Evolutionary conservation across 2,797 vertebrate species (phyloP).

Genomic region (Hypotaenidia okinawae): DNA sequence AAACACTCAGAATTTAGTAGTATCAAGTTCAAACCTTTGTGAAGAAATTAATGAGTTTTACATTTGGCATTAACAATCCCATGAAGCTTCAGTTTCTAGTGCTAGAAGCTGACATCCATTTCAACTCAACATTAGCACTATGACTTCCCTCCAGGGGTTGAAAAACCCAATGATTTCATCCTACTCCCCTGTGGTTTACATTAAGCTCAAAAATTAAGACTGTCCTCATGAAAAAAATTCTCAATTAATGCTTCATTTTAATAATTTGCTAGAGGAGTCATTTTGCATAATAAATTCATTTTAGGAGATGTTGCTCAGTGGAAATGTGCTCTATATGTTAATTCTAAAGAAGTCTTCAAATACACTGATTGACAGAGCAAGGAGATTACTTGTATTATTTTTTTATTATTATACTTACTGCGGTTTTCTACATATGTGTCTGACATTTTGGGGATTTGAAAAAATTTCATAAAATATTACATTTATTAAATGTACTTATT

Average conservation of each 20-base stretch:
- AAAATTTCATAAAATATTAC: neutral
- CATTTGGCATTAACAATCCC: neutral
- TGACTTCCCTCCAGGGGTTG: neutral
- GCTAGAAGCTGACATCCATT: neutral
- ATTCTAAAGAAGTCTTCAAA: neutral
- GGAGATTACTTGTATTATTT: neutral
- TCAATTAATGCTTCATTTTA: constrained; percentile 3
- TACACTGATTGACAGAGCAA: neutral
- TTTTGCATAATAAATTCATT: neutral
- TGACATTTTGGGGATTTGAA: neutral
- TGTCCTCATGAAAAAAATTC: neutral
- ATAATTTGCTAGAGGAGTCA: neutral
- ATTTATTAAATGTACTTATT: neutral
- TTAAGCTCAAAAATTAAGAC: neutral
- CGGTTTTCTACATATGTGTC: neutral
- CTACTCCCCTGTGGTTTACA: neutral
- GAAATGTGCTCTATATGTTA: neutral
- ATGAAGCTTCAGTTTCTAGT: neutral
- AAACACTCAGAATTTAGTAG: neutral
- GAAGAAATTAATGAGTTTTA: neutral
- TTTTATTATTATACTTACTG: neutral
- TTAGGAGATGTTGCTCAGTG: neutral
- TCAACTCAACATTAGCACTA: neutral
- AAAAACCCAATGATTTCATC: neutral
- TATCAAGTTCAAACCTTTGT: neutral